Conservation (phyloP, 2,888 invertebrate species). For the Dromius quadrimaculatus region DNA sequence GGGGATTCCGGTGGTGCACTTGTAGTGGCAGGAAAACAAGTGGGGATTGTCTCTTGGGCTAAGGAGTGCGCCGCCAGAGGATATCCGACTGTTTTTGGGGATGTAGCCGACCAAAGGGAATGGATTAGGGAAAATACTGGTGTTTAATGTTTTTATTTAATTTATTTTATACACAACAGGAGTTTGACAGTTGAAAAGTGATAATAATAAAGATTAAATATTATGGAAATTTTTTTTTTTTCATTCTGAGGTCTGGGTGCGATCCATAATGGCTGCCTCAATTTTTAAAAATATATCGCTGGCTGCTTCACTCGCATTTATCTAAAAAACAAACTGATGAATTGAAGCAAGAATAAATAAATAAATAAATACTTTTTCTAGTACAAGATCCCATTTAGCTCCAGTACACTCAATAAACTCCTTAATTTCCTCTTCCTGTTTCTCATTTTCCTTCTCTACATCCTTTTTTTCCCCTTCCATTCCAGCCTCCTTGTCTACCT, state of each 20-base stretch:
- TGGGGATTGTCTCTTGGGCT: conserved; percentile 16
- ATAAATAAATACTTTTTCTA: conserved; percentile 31
- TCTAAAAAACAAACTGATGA: conserved; percentile 49
- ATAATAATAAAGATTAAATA: conserved; percentile 35
- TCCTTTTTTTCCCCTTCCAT: background rate
- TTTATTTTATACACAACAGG: background rate
- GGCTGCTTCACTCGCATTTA: conserved; percentile 56
- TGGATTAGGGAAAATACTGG: background rate
- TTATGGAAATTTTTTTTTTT: conserved; percentile 14
- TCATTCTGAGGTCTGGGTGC: conserved; percentile 52
- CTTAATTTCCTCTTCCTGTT: background rate
- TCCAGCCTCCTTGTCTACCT: background rate
- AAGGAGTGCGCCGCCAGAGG: background rate
- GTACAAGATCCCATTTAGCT: conserved; percentile 22
- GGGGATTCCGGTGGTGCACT: conserved; percentile 20
- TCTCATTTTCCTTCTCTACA: background rate
- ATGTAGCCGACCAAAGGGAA: background rate
- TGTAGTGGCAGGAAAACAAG: background rate
- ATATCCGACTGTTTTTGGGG: background rate
- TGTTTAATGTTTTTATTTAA: conserved; percentile 3
- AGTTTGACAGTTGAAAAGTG: conserved; percentile 37
- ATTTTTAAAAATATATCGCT: conserved; percentile 59
- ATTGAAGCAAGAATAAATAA: background rate
- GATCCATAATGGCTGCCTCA: conserved; percentile 58
- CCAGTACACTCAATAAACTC: conserved; percentile 3